phyloP scores from a whole-genome alignment of 2,797 vertebrate genomes.

The Anas georgica region DNA sequence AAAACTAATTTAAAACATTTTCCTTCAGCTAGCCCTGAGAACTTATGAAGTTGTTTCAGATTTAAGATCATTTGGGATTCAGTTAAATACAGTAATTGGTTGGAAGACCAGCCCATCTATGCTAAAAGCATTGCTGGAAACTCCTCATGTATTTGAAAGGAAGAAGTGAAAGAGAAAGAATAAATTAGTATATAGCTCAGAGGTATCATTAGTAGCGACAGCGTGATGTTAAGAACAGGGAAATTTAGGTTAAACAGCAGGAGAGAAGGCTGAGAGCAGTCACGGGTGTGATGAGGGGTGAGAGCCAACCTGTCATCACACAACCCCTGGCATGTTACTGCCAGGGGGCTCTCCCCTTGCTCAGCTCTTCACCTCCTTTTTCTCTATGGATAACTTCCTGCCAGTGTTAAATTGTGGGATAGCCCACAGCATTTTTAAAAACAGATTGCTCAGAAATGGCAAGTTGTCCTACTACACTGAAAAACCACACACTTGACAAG shows the following conservation, averaged over 20 bases:
- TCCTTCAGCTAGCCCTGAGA: constrained; percentile 29
- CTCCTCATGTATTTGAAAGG: constrained; percentile 50
- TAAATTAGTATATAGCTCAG: constrained; percentile 59
- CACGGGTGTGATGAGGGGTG: not conserved
- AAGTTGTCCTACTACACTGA: not conserved
- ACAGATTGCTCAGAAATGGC: not conserved
- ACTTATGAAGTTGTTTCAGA: constrained; percentile 15
- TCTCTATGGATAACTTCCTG: not conserved
- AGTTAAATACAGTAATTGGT: constrained; percentile 52
- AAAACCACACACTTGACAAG: not conserved
- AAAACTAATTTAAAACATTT: constrained; percentile 58
- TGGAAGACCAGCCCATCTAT: constrained; percentile 5
- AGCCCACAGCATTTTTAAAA: not conserved
- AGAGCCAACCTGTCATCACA: rapidly evolving
- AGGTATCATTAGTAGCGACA: constrained; percentile 51
- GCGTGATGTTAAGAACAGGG: constrained; percentile 20
- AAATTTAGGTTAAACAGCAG: constrained; percentile 62
- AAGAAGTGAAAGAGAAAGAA: constrained; percentile 55
- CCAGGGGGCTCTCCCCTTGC: not conserved
- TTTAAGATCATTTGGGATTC: constrained; percentile 20
- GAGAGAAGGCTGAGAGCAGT: not conserved
- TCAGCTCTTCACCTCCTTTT: not conserved
- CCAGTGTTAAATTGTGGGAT: not conserved
- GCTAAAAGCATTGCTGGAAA: constrained; percentile 49
- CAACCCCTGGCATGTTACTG: not conserved